A percentile compares a stretch with the other conserved stretches of the same genome.
These are phyloP conservation scores for Drosophila santomea DNA, from an alignment of 1,140 invertebrate genomes.

Conservation along the genomic window DNA sequence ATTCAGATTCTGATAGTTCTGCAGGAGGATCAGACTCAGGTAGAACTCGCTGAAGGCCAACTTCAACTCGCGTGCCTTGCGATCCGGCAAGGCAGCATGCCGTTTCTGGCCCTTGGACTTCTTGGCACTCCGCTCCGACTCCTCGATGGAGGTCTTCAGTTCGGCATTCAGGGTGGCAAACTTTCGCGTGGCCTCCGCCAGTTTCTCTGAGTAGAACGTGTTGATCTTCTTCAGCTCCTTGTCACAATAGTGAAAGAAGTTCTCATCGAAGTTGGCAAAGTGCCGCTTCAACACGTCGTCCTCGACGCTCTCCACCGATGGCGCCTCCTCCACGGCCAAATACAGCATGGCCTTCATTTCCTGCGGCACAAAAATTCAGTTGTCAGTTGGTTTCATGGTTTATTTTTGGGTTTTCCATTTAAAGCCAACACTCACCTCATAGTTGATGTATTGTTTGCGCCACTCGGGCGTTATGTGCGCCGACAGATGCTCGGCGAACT, in stretches of 20 bases:
- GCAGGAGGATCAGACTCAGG: conserved; percentile 96
- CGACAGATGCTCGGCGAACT: conserved; percentile 97
- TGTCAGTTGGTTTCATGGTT: background rate
- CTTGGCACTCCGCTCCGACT: conserved; percentile 86
- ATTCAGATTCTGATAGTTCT: conserved; percentile 97
- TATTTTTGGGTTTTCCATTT: background rate
- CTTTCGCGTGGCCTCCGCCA: conserved; percentile 98
- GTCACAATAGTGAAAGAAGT: conserved; percentile 97
- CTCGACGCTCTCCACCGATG: conserved; percentile 93
- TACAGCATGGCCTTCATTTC: conserved; percentile 97
- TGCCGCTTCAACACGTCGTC: conserved; percentile 94
- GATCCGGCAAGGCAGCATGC: conserved; percentile 86
- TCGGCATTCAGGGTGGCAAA: conserved; percentile 96
- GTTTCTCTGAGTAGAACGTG: conserved; percentile 98
- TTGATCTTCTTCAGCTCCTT: conserved; percentile 98
- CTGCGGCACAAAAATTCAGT: conserved; percentile 85
- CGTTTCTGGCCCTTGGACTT: conserved; percentile 86
- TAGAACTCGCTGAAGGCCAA: conserved; percentile 99
- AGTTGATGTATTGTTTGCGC: conserved; percentile 99
- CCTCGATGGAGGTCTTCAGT: conserved; percentile 90
- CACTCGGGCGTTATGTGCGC: conserved; percentile 99
- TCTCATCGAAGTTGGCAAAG: conserved; percentile 98
- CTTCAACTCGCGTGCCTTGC: conserved; percentile 95
- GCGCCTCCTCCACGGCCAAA: conserved; percentile 94
- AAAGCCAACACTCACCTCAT: conserved; percentile 90